Conservation (phyloP, 2,888 invertebrate genomes). For the Volucella inanis region DNA sequence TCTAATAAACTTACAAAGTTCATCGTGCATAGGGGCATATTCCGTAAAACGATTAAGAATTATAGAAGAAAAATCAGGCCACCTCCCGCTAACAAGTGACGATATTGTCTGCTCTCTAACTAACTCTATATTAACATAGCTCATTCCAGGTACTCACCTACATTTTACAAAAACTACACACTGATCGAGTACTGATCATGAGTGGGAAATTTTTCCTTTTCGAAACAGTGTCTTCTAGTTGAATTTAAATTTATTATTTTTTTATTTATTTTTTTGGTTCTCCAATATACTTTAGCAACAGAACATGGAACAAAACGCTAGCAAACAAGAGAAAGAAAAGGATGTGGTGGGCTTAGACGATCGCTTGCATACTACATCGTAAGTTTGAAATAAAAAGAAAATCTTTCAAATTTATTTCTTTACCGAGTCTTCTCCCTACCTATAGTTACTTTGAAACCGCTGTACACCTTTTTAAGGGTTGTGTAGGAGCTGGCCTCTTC, state of each 20-base stretch:
- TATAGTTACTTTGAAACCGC: slow-evolving; percentile 90
- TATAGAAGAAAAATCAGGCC: too few species aligned
- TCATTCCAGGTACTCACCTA: too few species aligned
- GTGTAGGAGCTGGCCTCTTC: slow-evolving; percentile 96
- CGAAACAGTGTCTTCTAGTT: slow-evolving; percentile 10
- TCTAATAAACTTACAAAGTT: too few species aligned
- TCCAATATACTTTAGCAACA: not conserved
- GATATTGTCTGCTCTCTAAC: too few species aligned
- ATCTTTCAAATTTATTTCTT: not conserved
- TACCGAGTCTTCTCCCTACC: not conserved
- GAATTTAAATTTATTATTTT: not conserved
- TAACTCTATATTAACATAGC: too few species aligned
- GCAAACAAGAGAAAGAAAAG: slow-evolving; percentile 29
- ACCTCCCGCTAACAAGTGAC: too few species aligned
- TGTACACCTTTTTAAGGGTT: slow-evolving; percentile 96
- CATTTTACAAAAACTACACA: too few species aligned
- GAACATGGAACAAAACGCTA: slow-evolving; percentile 26
- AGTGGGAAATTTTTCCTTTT: not conserved
- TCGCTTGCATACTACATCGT: slow-evolving; percentile 63
- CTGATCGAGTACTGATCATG: too few species aligned
- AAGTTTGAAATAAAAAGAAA: slow-evolving; percentile 9
- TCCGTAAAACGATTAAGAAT: too few species aligned
- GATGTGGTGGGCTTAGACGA: slow-evolving; percentile 42
- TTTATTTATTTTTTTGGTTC: too few species aligned
- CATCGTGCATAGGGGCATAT: too few species aligned